Conservation (phyloP, 2,888 invertebrate species). For the Gastrophysa polygoni region DNA sequence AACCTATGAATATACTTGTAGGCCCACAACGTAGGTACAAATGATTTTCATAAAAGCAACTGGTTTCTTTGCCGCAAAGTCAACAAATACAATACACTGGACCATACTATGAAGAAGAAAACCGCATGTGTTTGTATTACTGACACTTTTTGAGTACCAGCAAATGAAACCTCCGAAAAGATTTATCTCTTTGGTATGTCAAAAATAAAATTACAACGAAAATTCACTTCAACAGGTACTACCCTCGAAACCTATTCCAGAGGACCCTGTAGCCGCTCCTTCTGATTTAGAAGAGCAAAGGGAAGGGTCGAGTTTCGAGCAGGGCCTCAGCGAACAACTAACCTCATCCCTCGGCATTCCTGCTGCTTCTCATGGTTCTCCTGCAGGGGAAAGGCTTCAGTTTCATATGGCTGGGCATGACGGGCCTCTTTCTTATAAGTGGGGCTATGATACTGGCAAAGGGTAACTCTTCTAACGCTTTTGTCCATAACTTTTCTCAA, state of each 20-base stretch:
- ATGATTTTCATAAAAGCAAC: too few relatives aligned
- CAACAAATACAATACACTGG: too few relatives aligned
- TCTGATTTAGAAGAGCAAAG: slow-evolving; percentile 13
- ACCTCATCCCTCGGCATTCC: slow-evolving; percentile 47
- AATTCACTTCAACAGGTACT: not conserved
- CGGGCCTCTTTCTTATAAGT: slow-evolving; percentile 82
- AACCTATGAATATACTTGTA: too few relatives aligned
- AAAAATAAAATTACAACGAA: too few relatives aligned
- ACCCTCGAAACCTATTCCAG: slow-evolving; percentile 1
- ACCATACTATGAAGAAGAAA: too few relatives aligned
- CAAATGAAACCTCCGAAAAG: too few relatives aligned
- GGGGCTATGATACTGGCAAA: slow-evolving; percentile 83
- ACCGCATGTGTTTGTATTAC: too few relatives aligned
- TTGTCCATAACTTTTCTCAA: slow-evolving; percentile 20
- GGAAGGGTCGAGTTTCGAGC: slow-evolving; percentile 29
- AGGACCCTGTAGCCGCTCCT: slow-evolving; percentile 33
- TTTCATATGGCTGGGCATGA: slow-evolving; percentile 84
- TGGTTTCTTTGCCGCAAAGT: too few relatives aligned
- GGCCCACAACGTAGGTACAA: too few relatives aligned
- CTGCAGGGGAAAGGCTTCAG: slow-evolving; percentile 64
- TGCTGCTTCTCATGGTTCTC: slow-evolving; percentile 37
- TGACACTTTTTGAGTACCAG: too few relatives aligned
- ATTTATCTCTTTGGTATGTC: too few relatives aligned
- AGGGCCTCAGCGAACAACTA: slow-evolving; percentile 45
- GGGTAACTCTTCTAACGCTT: slow-evolving; percentile 63